A percentile compares a stretch with the other conserved stretches of the same genome.
Conservation (phyloP, 2,113 vertebrate species). For the Parotia lawesii region DNA sequence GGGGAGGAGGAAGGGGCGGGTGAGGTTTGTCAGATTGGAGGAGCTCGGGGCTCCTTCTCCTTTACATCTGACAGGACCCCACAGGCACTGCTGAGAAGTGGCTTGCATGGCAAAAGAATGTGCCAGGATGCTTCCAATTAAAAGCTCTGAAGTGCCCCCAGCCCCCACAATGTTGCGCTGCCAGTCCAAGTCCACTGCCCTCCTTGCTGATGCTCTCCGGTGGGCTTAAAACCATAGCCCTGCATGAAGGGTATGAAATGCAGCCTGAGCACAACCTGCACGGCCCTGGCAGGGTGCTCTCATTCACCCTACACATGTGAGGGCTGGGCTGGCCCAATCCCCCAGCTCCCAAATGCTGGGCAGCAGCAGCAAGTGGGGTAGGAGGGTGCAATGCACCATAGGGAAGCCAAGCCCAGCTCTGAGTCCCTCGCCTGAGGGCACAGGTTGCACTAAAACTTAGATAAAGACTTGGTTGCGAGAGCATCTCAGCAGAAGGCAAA, state of each 20-base stretch:
- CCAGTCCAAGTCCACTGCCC: neutral
- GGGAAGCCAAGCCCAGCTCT: neutral
- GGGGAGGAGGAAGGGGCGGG: constrained; percentile 45
- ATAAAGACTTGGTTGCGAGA: neutral
- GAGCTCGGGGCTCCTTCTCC: constrained; percentile 9
- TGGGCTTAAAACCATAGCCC: neutral
- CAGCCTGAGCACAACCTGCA: neutral
- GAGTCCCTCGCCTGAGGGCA: neutral
- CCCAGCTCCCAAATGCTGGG: neutral
- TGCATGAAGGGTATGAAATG: neutral
- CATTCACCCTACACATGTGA: fast-evolving
- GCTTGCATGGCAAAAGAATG: constrained; percentile 15
- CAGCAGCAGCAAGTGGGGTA: neutral
- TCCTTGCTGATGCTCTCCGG: neutral
- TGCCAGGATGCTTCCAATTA: constrained; percentile 30
- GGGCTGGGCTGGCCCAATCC: too few species aligned
- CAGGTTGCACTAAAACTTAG: constrained; percentile 6
- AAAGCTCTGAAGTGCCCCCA: neutral
- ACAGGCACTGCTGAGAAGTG: constrained; percentile 11
- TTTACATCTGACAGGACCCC: constrained; percentile 43
- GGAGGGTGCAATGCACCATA: neutral
- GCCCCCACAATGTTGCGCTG: fast-evolving
- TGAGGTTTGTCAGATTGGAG: constrained; percentile 34
- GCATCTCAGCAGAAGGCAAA: neutral
- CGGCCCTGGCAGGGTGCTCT: neutral